Conservation (phyloP, 2,113 vertebrate genomes). For the Ictidomys tridecemlineatus region DNA sequence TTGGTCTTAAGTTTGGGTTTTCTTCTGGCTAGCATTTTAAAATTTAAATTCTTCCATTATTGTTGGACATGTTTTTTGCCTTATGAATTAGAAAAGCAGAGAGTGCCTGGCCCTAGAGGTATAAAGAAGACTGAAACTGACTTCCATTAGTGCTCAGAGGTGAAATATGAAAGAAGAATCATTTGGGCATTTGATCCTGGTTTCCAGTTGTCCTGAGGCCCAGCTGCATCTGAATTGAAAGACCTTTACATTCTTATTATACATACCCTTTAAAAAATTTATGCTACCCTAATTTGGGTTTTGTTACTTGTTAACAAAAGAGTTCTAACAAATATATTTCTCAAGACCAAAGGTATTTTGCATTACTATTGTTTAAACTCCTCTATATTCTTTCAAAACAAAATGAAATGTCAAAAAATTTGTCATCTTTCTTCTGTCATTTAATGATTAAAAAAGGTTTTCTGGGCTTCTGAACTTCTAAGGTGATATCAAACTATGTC, state of each 20-base stretch:
- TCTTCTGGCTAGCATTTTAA: background rate
- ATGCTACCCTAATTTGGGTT: background rate
- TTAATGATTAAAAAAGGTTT: background rate
- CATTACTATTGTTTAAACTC: background rate
- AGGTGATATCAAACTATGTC: background rate
- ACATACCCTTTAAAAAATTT: background rate
- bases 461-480: background rate
- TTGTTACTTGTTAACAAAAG: background rate
- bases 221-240: background rate
- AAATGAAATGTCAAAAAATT: background rate
- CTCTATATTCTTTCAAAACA: background rate
- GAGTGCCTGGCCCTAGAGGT: background rate
- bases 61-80: background rate
- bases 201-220: background rate
- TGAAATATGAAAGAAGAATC: background rate
- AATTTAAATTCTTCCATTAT: background rate
- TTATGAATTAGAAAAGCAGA: background rate
- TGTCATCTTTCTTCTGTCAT: background rate
- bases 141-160: background rate
- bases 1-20: background rate
- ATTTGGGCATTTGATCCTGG: background rate
- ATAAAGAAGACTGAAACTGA: background rate
- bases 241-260: background rate
- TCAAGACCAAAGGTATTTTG: background rate
- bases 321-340: conserved; percentile 25